Percentiles rank a stretch among this genome's conserved stretches.
These are phyloP conservation scores for Rhabdophis nuchalis DNA, from an alignment of 2,797 vertebrate species.

Conservation along the genomic window DNA sequence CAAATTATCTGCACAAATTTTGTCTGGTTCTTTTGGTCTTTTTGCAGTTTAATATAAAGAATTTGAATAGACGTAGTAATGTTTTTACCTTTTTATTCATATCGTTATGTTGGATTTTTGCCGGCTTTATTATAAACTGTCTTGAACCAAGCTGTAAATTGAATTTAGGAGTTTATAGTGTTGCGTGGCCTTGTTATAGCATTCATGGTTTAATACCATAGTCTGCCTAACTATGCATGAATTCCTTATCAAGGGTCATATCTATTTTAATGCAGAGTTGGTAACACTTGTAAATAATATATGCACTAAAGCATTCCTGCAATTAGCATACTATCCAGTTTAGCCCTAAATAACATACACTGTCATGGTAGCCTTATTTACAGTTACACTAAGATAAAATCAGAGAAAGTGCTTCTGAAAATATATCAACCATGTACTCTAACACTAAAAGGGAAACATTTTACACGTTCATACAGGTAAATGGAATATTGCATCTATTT, in stretches of 20 bases:
- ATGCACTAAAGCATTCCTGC: background rate
- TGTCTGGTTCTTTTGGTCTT: background rate
- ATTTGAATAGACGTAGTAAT: background rate
- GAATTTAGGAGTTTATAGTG: background rate
- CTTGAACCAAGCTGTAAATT: background rate
- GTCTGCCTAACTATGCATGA: background rate
- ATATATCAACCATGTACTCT: background rate
- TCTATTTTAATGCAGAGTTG: background rate
- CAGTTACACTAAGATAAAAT: background rate
- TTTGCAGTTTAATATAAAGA: background rate
- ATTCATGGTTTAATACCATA: background rate
- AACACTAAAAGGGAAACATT: background rate
- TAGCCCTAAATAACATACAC: background rate
- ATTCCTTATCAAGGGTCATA: background rate
- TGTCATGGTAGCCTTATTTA: background rate
- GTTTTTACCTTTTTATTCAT: background rate
- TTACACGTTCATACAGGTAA: conserved; percentile 12
- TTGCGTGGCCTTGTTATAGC: background rate
- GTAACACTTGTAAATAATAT: background rate
- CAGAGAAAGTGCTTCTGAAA: background rate
- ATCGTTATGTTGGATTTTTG: background rate
- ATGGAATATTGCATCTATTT: conserved; percentile 20
- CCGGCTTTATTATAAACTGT: background rate
- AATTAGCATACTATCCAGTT: background rate
- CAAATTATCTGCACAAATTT: background rate